These are phyloP conservation scores for Ctenopoma kingsleyae DNA, from an alignment of 2,797 vertebrate genomes.

Conservation along the genomic window DNA sequence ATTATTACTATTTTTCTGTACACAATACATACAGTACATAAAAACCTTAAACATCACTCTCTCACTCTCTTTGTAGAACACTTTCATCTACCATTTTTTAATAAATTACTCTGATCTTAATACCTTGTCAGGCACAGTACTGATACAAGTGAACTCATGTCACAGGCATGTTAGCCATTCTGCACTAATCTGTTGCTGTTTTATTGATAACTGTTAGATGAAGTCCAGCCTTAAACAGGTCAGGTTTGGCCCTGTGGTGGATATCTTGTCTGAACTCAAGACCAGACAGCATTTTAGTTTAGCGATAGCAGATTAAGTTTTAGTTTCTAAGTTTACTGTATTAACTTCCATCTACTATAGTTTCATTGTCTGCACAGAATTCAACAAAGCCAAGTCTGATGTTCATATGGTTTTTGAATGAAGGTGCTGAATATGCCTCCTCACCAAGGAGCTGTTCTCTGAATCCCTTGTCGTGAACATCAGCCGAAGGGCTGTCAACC, in stretches of 20 bases:
- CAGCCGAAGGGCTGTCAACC: conserved; percentile 11
- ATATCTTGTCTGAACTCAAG: not conserved
- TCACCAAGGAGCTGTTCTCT: conserved; percentile 69
- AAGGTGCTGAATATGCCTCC: not conserved
- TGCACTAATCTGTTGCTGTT: too few species aligned
- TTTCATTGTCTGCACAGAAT: not conserved
- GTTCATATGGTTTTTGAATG: not conserved
- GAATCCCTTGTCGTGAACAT: conserved; percentile 19
- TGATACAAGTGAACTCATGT: not conserved
- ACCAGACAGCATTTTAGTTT: too few species aligned
- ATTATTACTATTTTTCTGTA: too few species aligned
- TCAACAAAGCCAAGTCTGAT: not conserved
- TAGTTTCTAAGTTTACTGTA: not conserved
- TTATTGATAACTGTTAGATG: not conserved
- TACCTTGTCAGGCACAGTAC: not conserved
- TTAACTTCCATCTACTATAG: not conserved
- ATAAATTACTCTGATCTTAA: too few species aligned
- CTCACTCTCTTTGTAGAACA: too few species aligned
- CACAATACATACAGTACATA: too few species aligned
- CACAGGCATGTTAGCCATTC: not conserved
- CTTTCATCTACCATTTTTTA: too few species aligned
- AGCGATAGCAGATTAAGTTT: too few species aligned
- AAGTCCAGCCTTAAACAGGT: not conserved
- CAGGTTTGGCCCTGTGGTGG: not conserved
- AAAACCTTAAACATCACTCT: too few species aligned